Conservation (phyloP, 2,888 invertebrate genomes). For the Neocrepidodera transversa region DNA sequence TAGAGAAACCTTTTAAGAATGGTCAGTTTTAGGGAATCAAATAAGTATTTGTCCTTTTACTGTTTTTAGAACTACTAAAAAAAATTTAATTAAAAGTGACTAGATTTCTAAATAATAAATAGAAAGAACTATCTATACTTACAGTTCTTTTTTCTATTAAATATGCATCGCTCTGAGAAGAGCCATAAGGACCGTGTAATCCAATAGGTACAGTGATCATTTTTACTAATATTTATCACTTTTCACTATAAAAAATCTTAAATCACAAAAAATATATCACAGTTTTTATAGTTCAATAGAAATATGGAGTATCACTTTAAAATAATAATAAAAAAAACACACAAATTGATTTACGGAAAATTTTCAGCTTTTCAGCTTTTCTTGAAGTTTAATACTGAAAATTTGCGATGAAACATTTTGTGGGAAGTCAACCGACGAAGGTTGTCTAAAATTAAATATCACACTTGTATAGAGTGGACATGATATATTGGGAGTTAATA, state of each 20-base stretch:
- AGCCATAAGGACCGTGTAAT: slow-evolving; percentile 44
- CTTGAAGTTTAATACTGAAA: slow-evolving; percentile 16
- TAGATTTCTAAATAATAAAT: too few species aligned
- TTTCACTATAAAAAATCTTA: neutral
- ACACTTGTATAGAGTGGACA: slow-evolving; percentile 21
- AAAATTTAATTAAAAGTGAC: too few species aligned
- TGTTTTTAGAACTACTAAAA: too few species aligned
- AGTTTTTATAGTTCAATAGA: neutral
- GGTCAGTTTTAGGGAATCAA: too few species aligned
- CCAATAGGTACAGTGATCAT: slow-evolving; percentile 48
- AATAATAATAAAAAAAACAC: neutral
- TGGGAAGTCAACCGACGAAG: slow-evolving; percentile 16
- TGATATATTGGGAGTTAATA: slow-evolving; percentile 3
- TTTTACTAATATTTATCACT: slow-evolving; percentile 2
- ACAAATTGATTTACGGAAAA: neutral
- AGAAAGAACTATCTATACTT: slow-evolving; percentile 43
- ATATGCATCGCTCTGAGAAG: slow-evolving; percentile 69
- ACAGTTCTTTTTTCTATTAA: slow-evolving; percentile 56
- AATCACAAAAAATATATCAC: slow-evolving; percentile 1
- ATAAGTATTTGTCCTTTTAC: too few species aligned
- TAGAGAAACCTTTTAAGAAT: too few species aligned
- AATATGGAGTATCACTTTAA: slow-evolving; percentile 1
- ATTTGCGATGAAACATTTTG: slow-evolving; percentile 3
- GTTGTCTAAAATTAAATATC: slow-evolving; percentile 33
- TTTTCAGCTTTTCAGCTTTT: slow-evolving; percentile 12